Conservation (phyloP, 2,113 vertebrate species). For the Petaurus breviceps region DNA sequence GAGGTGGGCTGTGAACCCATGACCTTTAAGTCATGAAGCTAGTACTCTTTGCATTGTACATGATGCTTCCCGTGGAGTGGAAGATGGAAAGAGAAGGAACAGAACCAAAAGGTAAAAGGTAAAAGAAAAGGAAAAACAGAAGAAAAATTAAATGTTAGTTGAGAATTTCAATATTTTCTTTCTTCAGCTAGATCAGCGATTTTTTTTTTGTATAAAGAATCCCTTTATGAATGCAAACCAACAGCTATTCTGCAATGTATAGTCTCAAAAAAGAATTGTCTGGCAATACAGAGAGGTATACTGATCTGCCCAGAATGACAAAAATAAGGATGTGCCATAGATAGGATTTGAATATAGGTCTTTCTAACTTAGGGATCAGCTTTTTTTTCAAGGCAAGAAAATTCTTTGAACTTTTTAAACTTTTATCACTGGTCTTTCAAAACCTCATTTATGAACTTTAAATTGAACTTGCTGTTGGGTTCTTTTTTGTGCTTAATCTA, state of each 20-base stretch:
- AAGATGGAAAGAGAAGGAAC: background rate
- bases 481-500: background rate
- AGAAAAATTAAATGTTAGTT: background rate
- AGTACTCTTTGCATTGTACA: background rate
- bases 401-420: background rate
- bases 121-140: background rate
- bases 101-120: background rate
- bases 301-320: background rate
- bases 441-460: background rate
- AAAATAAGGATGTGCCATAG: background rate
- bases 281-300: background rate
- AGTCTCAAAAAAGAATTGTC: background rate
- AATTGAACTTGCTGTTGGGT: background rate
- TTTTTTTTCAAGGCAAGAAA: background rate
- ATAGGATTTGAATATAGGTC: background rate
- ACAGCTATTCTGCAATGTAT: background rate
- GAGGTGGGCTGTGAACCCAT: background rate
- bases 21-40: background rate
- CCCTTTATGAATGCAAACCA: background rate
- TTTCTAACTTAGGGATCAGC: background rate
- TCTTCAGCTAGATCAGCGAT: background rate
- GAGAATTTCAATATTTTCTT: background rate
- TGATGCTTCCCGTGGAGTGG: background rate
- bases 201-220: background rate
- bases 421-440: constrained; percentile 26